phyloP scores from a whole-genome alignment of 1,140 invertebrate genomes.

The Drosophila eugracilis region DNA sequence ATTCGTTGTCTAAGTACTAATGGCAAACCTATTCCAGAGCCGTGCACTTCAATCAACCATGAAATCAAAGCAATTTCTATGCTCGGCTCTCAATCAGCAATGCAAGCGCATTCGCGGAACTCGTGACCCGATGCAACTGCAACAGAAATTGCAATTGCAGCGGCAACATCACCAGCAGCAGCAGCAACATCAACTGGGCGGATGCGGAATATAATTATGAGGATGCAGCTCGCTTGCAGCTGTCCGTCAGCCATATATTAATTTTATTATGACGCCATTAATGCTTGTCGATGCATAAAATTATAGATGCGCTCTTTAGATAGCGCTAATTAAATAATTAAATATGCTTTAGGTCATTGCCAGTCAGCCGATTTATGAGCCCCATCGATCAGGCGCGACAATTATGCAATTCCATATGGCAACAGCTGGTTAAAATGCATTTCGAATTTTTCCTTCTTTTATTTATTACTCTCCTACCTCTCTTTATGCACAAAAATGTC shows the following conservation, averaged over 20 bases:
- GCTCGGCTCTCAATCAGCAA: slow-evolving; percentile 31
- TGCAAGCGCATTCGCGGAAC: slow-evolving; percentile 26
- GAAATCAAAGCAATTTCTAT: slow-evolving; percentile 55
- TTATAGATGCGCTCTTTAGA: slow-evolving; percentile 78
- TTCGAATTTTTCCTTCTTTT: slow-evolving; percentile 14
- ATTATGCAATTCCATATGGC: slow-evolving; percentile 61
- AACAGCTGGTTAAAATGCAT: slow-evolving; percentile 53
- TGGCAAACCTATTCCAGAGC: slow-evolving; percentile 5
- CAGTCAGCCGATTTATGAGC: slow-evolving; percentile 63
- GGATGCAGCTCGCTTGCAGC: slow-evolving; percentile 28
- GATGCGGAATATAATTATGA: slow-evolving; percentile 58
- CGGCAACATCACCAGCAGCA: slow-evolving; percentile 3
- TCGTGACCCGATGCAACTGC: slow-evolving; percentile 28
- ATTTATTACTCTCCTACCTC: neutral
- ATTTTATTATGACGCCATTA: slow-evolving; percentile 73
- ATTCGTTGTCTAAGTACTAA: neutral
- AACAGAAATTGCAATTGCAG: neutral
- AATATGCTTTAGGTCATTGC: slow-evolving; percentile 76
- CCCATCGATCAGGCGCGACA: slow-evolving; percentile 69
- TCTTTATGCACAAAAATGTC: neutral
- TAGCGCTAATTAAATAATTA: slow-evolving; percentile 83
- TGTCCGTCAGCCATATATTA: slow-evolving; percentile 65
- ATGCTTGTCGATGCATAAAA: slow-evolving; percentile 79
- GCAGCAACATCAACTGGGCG: neutral
- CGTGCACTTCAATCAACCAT: slow-evolving; percentile 41